Evolutionary conservation across 2,888 invertebrate genomes (phyloP).

Genomic region (Philonicus albiceps): DNA sequence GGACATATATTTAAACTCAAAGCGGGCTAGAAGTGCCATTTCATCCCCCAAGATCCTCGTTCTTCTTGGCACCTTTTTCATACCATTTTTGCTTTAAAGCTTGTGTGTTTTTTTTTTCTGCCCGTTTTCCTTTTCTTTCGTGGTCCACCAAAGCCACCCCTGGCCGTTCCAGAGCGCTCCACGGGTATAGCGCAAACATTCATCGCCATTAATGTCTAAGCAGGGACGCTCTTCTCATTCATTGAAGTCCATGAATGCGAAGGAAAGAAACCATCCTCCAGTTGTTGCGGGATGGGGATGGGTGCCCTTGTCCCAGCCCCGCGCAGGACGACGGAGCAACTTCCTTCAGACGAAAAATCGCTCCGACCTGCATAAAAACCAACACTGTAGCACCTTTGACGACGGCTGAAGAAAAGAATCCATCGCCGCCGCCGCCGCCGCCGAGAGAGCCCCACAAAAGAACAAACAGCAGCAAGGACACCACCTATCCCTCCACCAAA

Average conservation of each 20-base stretch:
- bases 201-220: slow-evolving; percentile 50
- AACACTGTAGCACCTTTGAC: slow-evolving; percentile 42
- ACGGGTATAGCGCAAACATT: slow-evolving; percentile 47
- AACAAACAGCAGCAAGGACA: slow-evolving; percentile 33
- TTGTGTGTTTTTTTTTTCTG: slow-evolving; percentile 20
- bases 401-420: slow-evolving; percentile 39
- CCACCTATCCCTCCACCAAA: neutral
- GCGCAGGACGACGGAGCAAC: neutral
- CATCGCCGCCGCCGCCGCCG: neutral
- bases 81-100: slow-evolving; percentile 41
- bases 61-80: slow-evolving; percentile 47
- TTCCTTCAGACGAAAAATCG: slow-evolving; percentile 36
- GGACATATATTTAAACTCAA: slow-evolving; percentile 48
- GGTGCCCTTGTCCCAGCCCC: neutral
- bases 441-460: slow-evolving; percentile 5
- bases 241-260: slow-evolving; percentile 46
- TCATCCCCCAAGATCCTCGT: slow-evolving; percentile 48
- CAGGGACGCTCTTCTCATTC: slow-evolving; percentile 49
- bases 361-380: slow-evolving; percentile 30
- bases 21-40: slow-evolving; percentile 44
- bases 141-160: neutral
- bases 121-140: slow-evolving; percentile 21
- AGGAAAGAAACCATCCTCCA: slow-evolving; percentile 33
- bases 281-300: neutral
- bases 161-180: neutral